Evolutionary conservation across 2,888 invertebrate genomes (phyloP).

Genomic region (Tetheella fluctuosa): DNA sequence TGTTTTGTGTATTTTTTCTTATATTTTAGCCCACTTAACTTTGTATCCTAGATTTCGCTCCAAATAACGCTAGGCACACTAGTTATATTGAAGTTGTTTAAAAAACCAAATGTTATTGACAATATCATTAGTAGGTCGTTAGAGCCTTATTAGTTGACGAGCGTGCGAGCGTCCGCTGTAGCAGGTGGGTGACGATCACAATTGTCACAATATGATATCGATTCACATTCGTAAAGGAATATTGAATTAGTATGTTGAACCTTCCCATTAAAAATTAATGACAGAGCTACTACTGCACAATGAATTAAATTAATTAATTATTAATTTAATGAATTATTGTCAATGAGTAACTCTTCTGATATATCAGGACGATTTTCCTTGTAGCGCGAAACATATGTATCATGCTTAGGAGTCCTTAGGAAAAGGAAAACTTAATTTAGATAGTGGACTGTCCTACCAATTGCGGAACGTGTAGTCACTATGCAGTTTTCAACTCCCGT

Average conservation of each 20-base stretch:
- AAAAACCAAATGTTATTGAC: not conserved
- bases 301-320: too few species aligned
- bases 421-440: not conserved
- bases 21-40: too few species aligned
- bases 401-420: conserved; percentile 13
- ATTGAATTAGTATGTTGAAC: not conserved
- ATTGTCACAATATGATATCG: not conserved
- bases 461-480: not conserved
- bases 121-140: not conserved
- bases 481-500: conserved; percentile 13
- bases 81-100: not conserved
- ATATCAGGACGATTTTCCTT: conserved; percentile 6
- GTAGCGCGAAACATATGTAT: conserved; percentile 16
- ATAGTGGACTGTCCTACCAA: not conserved
- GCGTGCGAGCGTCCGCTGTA: not conserved
- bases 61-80: not conserved
- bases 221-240: not conserved
- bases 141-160: not conserved
- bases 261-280: not conserved
- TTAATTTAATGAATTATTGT: not conserved
- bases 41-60: not conserved
- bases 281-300: too few species aligned
- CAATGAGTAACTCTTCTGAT: not conserved
- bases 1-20: too few species aligned
- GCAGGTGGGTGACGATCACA: not conserved